These are phyloP conservation scores for Axea sp. DNA, from an alignment of 2,888 invertebrate genomes.

Conservation along the genomic window DNA sequence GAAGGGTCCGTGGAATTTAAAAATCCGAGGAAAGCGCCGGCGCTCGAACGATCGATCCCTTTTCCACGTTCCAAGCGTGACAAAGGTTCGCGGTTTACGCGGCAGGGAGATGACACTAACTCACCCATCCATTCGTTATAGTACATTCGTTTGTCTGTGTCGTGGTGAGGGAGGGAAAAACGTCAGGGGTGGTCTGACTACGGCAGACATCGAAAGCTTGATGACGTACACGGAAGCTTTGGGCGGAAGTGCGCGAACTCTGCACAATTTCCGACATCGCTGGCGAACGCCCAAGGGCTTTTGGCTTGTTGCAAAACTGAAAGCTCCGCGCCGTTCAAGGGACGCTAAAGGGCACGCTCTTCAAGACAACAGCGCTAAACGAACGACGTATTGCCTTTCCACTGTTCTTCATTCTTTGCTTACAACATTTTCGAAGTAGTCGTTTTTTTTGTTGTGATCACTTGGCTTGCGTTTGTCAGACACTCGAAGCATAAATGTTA, in stretches of 20 bases:
- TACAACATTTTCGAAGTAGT: not conserved
- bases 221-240: conserved; percentile 68
- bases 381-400: conserved; percentile 34
- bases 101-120: conserved; percentile 50
- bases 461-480: conserved; percentile 23
- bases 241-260: conserved; percentile 70
- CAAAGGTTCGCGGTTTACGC: conserved; percentile 63
- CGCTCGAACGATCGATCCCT: conserved; percentile 70
- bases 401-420: not conserved
- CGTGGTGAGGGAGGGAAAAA: conserved; percentile 14
- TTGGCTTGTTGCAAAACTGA: conserved; percentile 52
- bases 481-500: conserved; percentile 1
- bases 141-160: conserved; percentile 52
- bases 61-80: conserved; percentile 64
- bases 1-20: conserved; percentile 64
- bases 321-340: conserved; percentile 35
- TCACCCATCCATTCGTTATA: conserved; percentile 48
- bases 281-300: conserved; percentile 65
- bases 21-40: conserved; percentile 69
- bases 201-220: conserved; percentile 62
- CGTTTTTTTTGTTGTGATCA: conserved; percentile 2
- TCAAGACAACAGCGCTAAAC: conserved; percentile 40
- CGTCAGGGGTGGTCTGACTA: conserved; percentile 56
- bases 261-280: conserved; percentile 71
- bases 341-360: conserved; percentile 41